Percentiles rank a stretch among this genome's conserved stretches.
phyloP scores from a whole-genome alignment of 2,888 invertebrate genomes.

The Oscheius sp. region DNA sequence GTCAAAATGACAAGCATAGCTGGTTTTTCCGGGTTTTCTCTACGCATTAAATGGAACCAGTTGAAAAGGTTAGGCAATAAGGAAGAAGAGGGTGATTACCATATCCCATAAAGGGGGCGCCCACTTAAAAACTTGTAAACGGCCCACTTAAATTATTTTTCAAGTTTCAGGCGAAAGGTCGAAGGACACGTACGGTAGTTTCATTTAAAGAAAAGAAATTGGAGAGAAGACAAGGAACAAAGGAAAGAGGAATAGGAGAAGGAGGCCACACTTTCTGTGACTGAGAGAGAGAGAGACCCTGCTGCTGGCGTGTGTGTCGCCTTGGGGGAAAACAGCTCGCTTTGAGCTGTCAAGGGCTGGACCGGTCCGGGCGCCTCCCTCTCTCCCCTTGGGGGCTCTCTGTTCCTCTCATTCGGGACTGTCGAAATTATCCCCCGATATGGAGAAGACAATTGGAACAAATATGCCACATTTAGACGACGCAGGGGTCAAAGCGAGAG shows the following conservation, averaged over 20 bases:
- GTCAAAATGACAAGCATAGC: not conserved
- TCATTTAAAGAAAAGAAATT: not conserved
- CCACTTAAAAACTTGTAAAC: too few species aligned
- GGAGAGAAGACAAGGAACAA: not conserved
- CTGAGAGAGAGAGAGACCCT: not conserved
- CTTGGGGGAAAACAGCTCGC: slow-evolving; percentile 22
- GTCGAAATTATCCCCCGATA: not conserved
- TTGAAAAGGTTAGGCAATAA: too few species aligned
- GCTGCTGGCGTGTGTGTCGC: slow-evolving; percentile 28
- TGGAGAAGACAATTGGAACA: slow-evolving; percentile 5
- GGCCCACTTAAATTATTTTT: too few species aligned
- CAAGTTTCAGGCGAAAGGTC: too few species aligned
- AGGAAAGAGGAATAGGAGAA: not conserved
- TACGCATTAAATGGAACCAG: too few species aligned
- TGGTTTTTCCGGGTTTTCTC: not conserved
- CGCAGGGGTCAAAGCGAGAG: too few species aligned
- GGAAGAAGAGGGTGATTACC: too few species aligned
- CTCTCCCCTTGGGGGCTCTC: not conserved
- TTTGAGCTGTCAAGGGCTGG: slow-evolving; percentile 35
- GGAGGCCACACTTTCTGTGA: slow-evolving; percentile 1
- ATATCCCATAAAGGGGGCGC: too few species aligned
- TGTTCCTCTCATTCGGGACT: not conserved
- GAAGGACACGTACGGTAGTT: too few species aligned
- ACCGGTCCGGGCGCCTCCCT: slow-evolving; percentile 13
- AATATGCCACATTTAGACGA: not conserved